Evolutionary conservation across 2,797 vertebrate species (phyloP), one percentile per base, ranked within the genome.

Genomic region (Lepus oiostolus): DNA sequence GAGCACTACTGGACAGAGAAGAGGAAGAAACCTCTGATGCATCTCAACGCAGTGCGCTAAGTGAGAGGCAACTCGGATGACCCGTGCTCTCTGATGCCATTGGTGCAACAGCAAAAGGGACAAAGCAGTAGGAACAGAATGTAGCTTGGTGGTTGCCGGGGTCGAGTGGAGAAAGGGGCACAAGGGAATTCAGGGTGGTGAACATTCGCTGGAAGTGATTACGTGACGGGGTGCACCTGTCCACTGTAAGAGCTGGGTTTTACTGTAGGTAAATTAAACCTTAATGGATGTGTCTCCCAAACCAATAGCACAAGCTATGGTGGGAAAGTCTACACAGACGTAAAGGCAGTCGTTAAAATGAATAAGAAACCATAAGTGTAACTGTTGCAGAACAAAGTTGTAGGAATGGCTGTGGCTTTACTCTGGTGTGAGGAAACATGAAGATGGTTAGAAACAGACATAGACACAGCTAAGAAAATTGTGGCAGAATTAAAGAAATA

Each of bases 401-500:
- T 72, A 91, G 30, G 38, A 52, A 89, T 42, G 17, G 9, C 58
- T 74, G 8, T 68, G 85, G n/a, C 9, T 60, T 93, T 85, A 68
- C 28, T 72, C 58, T 63, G 42, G 11, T 63, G 12, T 63, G 88
- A n/a, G 11, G 24, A 42, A 88, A 91, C 74, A 13, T 50, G 52
- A 63, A 50, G 26, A 74, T 6, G 74, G 0, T 88, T 84, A 75
- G 77, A 65, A 85, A 68, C 9, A 68, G 8, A 22, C 38, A 30
- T 0, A 68, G 9, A 8, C 71, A 42, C 1, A 65, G 54, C 32
- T 75, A 63, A 24, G 9, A 21, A 80, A 30, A 2, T 6, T 47
- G 11, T n/a, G n/a, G 30, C 28, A 50, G 84, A 85, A 28, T 38
- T 68, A 70, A 93, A 88, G 38, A 85, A 81, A 85, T 22, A 85